phyloP scores from a whole-genome alignment of 2,797 vertebrate genomes.

The Decapterus maruadsi region DNA sequence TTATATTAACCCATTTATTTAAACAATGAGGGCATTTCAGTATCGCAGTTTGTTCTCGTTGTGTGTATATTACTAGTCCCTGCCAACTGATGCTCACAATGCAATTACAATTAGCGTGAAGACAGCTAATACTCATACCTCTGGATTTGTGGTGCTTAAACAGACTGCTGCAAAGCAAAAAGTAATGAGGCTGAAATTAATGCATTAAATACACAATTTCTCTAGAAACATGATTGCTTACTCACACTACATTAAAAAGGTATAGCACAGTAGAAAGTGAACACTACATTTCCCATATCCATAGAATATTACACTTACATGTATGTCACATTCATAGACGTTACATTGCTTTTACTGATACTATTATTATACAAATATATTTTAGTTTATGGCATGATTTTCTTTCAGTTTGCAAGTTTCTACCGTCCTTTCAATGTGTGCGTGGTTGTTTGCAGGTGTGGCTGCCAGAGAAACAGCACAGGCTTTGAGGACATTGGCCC shows the following conservation, averaged over 20 bases:
- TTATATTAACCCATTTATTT: slow-evolving; percentile 71
- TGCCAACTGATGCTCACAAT: slow-evolving; percentile 46
- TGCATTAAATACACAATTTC: slow-evolving; percentile 31
- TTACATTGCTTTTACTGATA: neutral
- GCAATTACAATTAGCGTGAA: slow-evolving; percentile 23
- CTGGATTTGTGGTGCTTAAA: slow-evolving; percentile 31
- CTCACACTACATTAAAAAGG: neutral
- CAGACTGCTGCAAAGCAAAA: slow-evolving; percentile 20
- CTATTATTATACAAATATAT: too few species aligned
- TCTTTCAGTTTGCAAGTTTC: neutral
- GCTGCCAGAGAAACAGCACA: slow-evolving; percentile 97
- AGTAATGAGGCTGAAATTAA: slow-evolving; percentile 41
- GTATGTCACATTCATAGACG: neutral
- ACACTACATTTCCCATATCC: neutral
- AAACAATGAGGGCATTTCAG: slow-evolving; percentile 58
- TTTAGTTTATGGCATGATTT: too few species aligned
- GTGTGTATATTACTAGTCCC: slow-evolving; percentile 24
- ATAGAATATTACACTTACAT: neutral
- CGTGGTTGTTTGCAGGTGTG: slow-evolving; percentile 85
- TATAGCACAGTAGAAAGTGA: slow-evolving; percentile 4
- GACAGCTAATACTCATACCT: slow-evolving; percentile 24
- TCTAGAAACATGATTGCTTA: slow-evolving; percentile 13
- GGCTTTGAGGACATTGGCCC: slow-evolving; percentile 95
- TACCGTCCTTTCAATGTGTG: neutral
- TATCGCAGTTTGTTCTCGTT: slow-evolving; percentile 46